Percentiles rank a stretch among this genome's conserved stretches.
Conservation (phyloP, 2,113 vertebrate genomes). For the Zosterops pallidus region DNA sequence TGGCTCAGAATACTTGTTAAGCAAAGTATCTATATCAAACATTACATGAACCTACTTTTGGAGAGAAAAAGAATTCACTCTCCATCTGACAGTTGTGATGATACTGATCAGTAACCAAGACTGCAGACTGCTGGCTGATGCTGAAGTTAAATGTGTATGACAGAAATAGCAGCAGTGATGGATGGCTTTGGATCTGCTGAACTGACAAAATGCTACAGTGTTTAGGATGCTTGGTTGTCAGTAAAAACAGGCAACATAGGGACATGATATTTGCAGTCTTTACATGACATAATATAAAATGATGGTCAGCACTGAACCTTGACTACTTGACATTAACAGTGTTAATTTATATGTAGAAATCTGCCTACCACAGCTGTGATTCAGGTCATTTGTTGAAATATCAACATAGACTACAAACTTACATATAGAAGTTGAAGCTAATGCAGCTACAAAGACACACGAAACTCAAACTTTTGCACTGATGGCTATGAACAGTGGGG, state of each 20-base stretch:
- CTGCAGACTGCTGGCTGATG: slow-evolving; percentile 64
- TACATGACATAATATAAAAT: slow-evolving; percentile 69
- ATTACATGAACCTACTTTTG: not conserved
- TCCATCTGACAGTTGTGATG: slow-evolving; percentile 31
- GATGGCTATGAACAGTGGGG: not conserved
- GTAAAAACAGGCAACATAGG: slow-evolving; percentile 71
- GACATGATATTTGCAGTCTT: slow-evolving; percentile 64
- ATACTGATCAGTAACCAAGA: slow-evolving; percentile 66
- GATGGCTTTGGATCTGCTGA: slow-evolving; percentile 68
- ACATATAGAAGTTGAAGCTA: not conserved
- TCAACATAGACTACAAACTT: not conserved
- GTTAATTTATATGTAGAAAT: slow-evolving; percentile 68
- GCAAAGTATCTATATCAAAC: not conserved
- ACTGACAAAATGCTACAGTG: slow-evolving; percentile 68
- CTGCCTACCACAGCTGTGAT: slow-evolving; percentile 40
- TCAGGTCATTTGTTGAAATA: slow-evolving; percentile 53
- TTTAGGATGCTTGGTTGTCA: slow-evolving; percentile 72
- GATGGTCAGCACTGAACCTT: slow-evolving; percentile 72
- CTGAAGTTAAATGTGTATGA: slow-evolving; percentile 74
- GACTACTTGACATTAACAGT: slow-evolving; percentile 62
- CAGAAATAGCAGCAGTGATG: slow-evolving; percentile 75
- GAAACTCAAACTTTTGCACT: not conserved
- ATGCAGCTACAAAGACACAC: not conserved
- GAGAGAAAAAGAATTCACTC: not conserved
- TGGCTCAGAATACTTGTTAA: not conserved